Evolutionary conservation across 2,113 vertebrate species (phyloP).

Genomic region (Tragelaphus buxtoni): DNA sequence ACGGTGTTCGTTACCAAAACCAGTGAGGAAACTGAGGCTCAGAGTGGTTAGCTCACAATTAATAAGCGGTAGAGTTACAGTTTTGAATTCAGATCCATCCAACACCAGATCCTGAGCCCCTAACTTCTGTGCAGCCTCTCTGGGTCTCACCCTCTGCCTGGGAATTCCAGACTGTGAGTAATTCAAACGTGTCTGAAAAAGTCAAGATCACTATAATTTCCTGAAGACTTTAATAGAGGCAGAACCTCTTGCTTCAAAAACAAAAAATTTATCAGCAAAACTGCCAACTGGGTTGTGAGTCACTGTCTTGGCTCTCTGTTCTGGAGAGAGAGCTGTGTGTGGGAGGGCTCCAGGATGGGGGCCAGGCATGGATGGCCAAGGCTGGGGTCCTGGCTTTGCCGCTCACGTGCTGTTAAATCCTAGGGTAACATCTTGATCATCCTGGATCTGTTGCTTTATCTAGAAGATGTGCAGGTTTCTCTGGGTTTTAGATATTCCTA

Average conservation of each 20-base stretch:
- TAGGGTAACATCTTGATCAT: neutral
- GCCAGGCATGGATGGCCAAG: neutral
- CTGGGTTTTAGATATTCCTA: neutral
- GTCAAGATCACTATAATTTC: slow-evolving; percentile 67
- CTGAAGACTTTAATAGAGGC: slow-evolving; percentile 66
- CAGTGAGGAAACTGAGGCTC: neutral
- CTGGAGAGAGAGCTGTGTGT: neutral
- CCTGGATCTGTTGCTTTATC: neutral
- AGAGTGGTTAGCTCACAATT: neutral
- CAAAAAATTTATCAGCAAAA: slow-evolving; percentile 60
- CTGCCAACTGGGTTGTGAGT: slow-evolving; percentile 35
- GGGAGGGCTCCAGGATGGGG: neutral
- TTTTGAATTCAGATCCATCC: neutral
- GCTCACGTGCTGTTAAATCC: neutral
- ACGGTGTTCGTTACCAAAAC: neutral
- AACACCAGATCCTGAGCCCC: neutral
- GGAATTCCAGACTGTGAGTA: slow-evolving; percentile 65
- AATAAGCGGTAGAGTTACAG: neutral
- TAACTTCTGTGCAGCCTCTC: neutral
- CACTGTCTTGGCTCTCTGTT: neutral
- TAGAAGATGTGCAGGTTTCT: neutral
- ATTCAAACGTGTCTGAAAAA: slow-evolving; percentile 64
- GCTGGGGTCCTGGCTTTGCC: neutral
- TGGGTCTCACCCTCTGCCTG: neutral
- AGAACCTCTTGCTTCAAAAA: slow-evolving; percentile 58